Percentiles rank a stretch among this genome's conserved stretches.
Evolutionary conservation across 2,113 vertebrate species (phyloP).

Genomic region (Rana temporaria): DNA sequence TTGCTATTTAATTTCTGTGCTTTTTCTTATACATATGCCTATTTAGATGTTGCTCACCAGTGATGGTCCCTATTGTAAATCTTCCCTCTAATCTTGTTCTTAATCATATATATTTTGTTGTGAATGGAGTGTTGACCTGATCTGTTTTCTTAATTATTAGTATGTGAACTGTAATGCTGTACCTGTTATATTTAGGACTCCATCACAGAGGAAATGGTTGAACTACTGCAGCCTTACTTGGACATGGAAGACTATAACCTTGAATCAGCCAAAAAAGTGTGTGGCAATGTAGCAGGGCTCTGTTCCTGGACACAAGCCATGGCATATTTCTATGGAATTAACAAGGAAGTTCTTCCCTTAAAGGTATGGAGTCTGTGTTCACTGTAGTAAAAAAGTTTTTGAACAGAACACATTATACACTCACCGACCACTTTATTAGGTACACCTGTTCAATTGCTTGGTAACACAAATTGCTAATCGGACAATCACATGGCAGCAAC

Average conservation of each 20-base stretch:
- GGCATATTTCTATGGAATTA: slow-evolving; percentile 83
- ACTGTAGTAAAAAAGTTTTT: too few species aligned
- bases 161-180: not conserved
- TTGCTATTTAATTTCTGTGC: too few species aligned
- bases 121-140: too few species aligned
- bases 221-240: slow-evolving; percentile 80
- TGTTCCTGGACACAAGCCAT: slow-evolving; percentile 87
- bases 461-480: too few species aligned
- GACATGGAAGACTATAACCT: slow-evolving; percentile 85
- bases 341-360: slow-evolving; percentile 86
- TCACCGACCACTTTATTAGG: too few species aligned
- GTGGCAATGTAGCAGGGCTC: slow-evolving; percentile 85
- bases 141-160: too few species aligned
- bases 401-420: not conserved
- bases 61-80: not conserved
- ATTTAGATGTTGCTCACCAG: too few species aligned
- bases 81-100: not conserved
- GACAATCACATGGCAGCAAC: too few species aligned
- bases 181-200: slow-evolving; percentile 69
- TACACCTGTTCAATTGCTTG: too few species aligned
- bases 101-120: not conserved
- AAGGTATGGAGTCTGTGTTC: slow-evolving; percentile 70
- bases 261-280: slow-evolving; percentile 82
- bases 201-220: slow-evolving; percentile 83
- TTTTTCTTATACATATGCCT: not conserved